A percentile compares a stretch with the other conserved stretches of the same genome.
Evolutionary conservation across 2,888 invertebrate species (phyloP).

Genomic region (Brachylomia viminalis): DNA sequence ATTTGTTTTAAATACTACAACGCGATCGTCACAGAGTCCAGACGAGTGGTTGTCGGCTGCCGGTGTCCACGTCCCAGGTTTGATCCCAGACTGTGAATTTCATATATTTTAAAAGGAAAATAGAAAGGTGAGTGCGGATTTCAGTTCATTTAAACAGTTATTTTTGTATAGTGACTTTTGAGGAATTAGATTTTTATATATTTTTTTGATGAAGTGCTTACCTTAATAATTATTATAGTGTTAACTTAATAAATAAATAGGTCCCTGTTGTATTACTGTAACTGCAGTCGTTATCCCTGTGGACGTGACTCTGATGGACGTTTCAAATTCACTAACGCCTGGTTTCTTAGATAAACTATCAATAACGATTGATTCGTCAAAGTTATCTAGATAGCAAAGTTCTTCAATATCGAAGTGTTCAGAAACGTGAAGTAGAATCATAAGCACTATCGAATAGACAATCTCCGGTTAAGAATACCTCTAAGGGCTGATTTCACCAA

Average conservation of each 20-base stretch:
- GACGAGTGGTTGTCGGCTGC: constrained; percentile 78
- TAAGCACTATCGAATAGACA: neutral
- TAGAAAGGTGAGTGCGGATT: constrained; percentile 61
- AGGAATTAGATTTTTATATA: neutral
- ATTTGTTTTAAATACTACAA: constrained; percentile 81
- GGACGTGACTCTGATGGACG: neutral
- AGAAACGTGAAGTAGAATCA: neutral
- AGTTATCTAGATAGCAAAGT: neutral
- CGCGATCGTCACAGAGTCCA: constrained; percentile 65
- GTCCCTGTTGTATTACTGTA: neutral
- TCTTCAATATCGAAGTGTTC: neutral
- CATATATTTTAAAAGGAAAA: constrained; percentile 54
- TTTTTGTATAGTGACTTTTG: constrained; percentile 22
- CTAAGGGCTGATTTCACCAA: neutral
- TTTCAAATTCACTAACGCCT: neutral
- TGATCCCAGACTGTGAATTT: constrained; percentile 55
- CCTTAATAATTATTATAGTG: neutral
- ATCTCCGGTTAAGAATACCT: neutral
- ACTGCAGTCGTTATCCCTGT: neutral
- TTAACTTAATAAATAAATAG: neutral
- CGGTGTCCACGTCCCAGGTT: constrained; percentile 78
- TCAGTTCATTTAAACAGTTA: neutral
- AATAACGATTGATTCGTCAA: neutral
- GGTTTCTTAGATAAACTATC: neutral
- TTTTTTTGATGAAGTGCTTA: constrained; percentile 15